Base-by-base conservation (phyloP, 2,888 invertebrate species). In the Lamproptera curius region DNA sequence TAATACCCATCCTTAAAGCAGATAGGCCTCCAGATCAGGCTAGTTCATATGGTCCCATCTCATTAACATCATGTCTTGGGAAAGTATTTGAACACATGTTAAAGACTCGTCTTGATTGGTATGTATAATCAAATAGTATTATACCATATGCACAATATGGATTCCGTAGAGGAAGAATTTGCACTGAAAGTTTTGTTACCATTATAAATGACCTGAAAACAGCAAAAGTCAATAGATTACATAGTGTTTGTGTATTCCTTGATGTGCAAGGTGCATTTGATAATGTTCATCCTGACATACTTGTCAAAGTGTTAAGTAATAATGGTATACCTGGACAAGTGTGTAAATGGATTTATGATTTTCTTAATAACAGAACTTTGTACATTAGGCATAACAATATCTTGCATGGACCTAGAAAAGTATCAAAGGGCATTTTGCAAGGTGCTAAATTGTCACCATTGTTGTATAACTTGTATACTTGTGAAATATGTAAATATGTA, bases 261-360 rank as follows among this genome's bases (percentile, higher is more conserved):
- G 55, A 58, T 52, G 36, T 56, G 8, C n/a, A 55, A 43, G 55
- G 56, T 39, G 55, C 58, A 10, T 55, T 48, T 52, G 55, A 56
- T 36, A 56, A 55, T 54, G 52, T 56, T 16, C 14, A 51, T 35
- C 20, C 34, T 23, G 17, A 33, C 26, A 38, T 50, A 1, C 14
- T 20, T 28, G 35, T 5, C 4, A 3, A 35, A 35, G 8, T 15
- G 15, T 8, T 35, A 8, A 15, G 8, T 5, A 2, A 16, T 6
- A 16, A 49, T 4, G 38, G 23, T 31, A 13, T 42, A 42, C 50
- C 53, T 48, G 48, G 45, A 42, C 6, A 2, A 28, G 6, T 28
- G 31, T n/a, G n/a, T n/a, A 13, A n/a, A n/a, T 31, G 31, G 31
- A 31, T 52, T 26, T 48, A 45, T 39, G 36, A 45, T 16, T 57